phyloP scores from a whole-genome alignment of 2,797 vertebrate species.

The Perodicticus potto region DNA sequence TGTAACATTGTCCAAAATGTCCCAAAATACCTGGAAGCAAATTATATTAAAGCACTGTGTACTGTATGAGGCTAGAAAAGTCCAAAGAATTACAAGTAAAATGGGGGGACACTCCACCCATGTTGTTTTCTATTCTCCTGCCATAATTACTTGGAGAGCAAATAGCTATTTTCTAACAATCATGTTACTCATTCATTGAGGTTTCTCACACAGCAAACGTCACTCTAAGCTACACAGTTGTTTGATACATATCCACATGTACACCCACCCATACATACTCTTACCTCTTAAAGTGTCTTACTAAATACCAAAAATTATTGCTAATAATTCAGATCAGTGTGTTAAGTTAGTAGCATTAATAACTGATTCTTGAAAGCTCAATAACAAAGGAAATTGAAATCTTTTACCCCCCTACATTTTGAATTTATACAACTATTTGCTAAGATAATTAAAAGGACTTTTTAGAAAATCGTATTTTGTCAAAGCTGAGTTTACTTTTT shows the following conservation, averaged over 20 bases:
- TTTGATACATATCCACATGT: not conserved
- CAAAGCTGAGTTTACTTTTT: constrained; percentile 21
- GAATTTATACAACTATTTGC: not conserved
- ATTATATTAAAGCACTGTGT: not conserved
- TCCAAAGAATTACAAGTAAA: constrained; percentile 5
- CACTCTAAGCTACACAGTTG: not conserved
- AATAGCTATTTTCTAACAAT: not conserved
- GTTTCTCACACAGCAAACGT: not conserved
- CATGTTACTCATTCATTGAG: not conserved
- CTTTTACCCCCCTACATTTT: not conserved
- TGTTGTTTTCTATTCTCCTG: not conserved
- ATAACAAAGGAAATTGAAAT: not conserved
- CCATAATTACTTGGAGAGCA: not conserved
- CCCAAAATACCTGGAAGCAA: not conserved
- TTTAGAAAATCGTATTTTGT: constrained; percentile 34
- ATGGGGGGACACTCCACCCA: not conserved
- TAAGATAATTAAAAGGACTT: not conserved
- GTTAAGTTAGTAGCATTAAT: not conserved
- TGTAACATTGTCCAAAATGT: not conserved
- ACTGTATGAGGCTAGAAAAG: not conserved
- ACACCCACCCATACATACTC: not conserved
- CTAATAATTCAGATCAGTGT: not conserved
- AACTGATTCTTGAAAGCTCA: constrained; percentile 20
- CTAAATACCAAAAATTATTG: not conserved
- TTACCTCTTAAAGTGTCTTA: not conserved